These are phyloP conservation scores for Muntiacus muntjak DNA, from an alignment of 2,113 vertebrate genomes.

Conservation along the genomic window DNA sequence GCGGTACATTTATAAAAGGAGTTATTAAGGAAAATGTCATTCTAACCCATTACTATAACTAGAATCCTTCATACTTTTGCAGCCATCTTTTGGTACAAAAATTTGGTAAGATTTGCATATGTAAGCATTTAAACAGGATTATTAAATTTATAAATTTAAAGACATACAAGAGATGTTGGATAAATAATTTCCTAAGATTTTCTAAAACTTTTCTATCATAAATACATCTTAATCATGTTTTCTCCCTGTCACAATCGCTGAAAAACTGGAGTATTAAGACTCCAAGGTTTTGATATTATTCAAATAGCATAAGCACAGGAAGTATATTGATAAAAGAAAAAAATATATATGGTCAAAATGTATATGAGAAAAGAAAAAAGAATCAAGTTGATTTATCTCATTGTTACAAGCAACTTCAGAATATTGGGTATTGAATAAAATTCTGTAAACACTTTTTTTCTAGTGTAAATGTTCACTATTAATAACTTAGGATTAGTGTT, in stretches of 20 bases:
- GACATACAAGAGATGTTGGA: background rate
- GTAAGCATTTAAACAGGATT: background rate
- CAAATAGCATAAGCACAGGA: background rate
- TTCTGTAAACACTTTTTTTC: background rate
- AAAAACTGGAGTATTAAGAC: background rate
- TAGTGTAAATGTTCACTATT: background rate
- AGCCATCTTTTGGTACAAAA: slow-evolving; percentile 30
- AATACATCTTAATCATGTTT: background rate
- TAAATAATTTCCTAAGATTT: slow-evolving; percentile 12
- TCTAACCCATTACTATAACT: slow-evolving; percentile 38
- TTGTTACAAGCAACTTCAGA: background rate
- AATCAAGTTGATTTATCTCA: background rate
- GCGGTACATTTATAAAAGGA: slow-evolving; percentile 59
- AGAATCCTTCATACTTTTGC: slow-evolving; percentile 29
- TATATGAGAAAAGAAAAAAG: background rate
- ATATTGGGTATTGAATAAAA: slow-evolving; percentile 4
- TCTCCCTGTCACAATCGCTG: background rate
- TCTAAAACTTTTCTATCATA: background rate
- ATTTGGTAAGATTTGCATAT: slow-evolving; percentile 21
- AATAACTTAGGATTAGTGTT: slow-evolving; percentile 20
- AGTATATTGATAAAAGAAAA: background rate
- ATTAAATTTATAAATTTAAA: background rate
- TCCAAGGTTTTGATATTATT: background rate
- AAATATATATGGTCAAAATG: background rate
- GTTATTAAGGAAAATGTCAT: slow-evolving; percentile 70